Conservation (phyloP, 2,888 invertebrate species). For the Drosophila cognata region DNA sequence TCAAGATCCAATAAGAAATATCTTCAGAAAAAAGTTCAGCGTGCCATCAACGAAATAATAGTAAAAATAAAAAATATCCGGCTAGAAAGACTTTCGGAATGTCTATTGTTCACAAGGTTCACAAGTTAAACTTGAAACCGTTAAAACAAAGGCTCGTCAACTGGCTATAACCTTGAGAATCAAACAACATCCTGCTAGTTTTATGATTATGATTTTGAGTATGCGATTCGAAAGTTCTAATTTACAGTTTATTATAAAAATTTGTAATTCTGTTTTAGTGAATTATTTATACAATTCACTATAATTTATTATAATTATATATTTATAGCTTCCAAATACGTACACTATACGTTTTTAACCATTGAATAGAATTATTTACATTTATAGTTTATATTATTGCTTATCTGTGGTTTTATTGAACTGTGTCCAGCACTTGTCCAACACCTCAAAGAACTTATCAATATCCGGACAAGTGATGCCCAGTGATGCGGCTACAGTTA, state of each 20-base stretch:
- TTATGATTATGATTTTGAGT: neutral
- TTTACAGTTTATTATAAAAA: neutral
- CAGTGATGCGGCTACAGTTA: slow-evolving; percentile 91
- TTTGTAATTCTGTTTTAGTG: neutral
- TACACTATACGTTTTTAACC: neutral
- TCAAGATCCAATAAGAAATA: neutral
- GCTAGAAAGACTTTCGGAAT: neutral
- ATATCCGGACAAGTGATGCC: slow-evolving; percentile 89
- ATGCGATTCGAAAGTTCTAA: neutral
- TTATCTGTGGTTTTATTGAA: slow-evolving; percentile 3
- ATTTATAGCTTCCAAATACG: neutral
- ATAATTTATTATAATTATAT: neutral
- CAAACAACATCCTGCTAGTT: too few species aligned
- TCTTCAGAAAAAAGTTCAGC: neutral
- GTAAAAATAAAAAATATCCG: neutral
- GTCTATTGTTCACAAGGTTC: neutral
- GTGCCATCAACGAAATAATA: neutral
- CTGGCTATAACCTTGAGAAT: too few species aligned
- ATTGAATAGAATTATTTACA: neutral
- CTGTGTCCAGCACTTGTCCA: slow-evolving; percentile 86
- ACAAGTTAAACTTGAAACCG: too few species aligned
- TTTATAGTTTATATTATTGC: neutral
- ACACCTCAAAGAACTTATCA: slow-evolving; percentile 88
- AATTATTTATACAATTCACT: neutral
- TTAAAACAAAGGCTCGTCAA: neutral